A percentile compares a stretch with the other conserved stretches of the same genome.
phyloP scores from a whole-genome alignment of 1,140 invertebrate genomes.

The Teleopsis dalmanni region DNA sequence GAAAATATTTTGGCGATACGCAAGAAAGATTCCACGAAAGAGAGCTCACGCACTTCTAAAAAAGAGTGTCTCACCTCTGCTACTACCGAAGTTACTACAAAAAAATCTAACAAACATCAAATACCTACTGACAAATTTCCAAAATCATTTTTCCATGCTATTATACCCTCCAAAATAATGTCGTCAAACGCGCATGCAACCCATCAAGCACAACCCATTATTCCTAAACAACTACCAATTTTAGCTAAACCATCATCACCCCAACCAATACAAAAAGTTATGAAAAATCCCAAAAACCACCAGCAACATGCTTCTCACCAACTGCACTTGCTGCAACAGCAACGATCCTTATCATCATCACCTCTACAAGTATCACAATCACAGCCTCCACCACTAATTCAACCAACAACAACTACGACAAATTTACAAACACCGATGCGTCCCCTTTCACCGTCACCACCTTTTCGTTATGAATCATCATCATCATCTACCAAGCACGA shows the following conservation, averaged over 20 bases:
- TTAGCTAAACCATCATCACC: background rate
- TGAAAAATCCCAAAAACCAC: conserved; percentile 5
- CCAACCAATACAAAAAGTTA: background rate
- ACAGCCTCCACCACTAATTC: background rate
- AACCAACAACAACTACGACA: background rate
- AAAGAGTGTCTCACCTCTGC: conserved; percentile 1
- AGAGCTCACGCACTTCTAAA: conserved; percentile 17
- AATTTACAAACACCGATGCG: conserved; percentile 1
- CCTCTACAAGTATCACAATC: background rate
- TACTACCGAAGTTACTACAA: background rate
- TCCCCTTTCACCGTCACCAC: conserved; percentile 14
- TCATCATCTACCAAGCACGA: conserved; percentile 12
- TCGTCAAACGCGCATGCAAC: background rate
- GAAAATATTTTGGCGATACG: conserved; percentile 16
- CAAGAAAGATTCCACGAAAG: conserved; percentile 17
- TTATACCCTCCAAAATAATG: conserved; percentile 12
- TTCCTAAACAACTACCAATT: background rate
- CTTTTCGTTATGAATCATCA: conserved; percentile 13
- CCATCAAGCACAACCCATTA: background rate
- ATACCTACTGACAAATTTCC: conserved; percentile 9
- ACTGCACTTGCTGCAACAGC: conserved; percentile 5
- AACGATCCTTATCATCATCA: background rate
- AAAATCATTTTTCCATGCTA: conserved; percentile 13
- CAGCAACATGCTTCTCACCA: conserved; percentile 7
- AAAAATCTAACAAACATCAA: conserved; percentile 1